A percentile compares a stretch with the other conserved stretches of the same genome.
These are phyloP conservation scores for Loripinus fragilis DNA, from an alignment of 2,888 invertebrate genomes.

Conservation along the genomic window DNA sequence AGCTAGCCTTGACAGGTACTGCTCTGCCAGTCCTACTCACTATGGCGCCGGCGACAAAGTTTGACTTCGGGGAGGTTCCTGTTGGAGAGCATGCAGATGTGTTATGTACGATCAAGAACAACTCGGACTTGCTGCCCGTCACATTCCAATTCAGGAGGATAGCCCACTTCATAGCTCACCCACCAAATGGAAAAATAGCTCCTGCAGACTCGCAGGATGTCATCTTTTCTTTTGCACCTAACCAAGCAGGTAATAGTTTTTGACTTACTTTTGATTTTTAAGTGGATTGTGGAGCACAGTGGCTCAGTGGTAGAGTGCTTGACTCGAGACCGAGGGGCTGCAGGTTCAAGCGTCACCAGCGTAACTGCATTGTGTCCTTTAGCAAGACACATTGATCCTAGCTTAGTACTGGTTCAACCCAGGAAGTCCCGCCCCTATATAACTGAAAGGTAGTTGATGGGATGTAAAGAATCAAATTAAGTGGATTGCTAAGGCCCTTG, in stretches of 20 bases:
- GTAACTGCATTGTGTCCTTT: too few species aligned
- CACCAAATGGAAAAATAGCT: conserved; percentile 79
- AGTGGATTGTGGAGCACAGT: too few species aligned
- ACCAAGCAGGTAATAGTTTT: conserved; percentile 81
- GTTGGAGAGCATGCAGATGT: conserved; percentile 80
- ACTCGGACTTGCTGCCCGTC: conserved; percentile 77
- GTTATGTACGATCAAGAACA: conserved; percentile 79
- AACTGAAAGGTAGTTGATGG: too few species aligned
- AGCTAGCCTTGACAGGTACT: conserved; percentile 83
- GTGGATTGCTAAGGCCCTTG: too few species aligned
- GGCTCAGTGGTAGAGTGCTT: too few species aligned
- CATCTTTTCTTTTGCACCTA: conserved; percentile 82
- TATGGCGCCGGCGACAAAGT: conserved; percentile 76
- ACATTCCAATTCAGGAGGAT: conserved; percentile 80
- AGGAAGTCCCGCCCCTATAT: too few species aligned
- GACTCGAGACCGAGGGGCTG: too few species aligned
- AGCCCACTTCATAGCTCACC: conserved; percentile 81
- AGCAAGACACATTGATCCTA: too few species aligned
- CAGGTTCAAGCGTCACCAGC: too few species aligned
- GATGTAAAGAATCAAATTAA: too few species aligned
- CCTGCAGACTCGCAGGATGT: conserved; percentile 80
- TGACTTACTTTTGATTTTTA: too few species aligned
- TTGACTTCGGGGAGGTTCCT: conserved; percentile 81
- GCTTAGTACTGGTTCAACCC: too few species aligned
- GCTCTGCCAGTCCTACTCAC: conserved; percentile 81